These are phyloP conservation scores for Crypturellus tataupa DNA, from an alignment of 2,797 vertebrate genomes.

Conservation along the genomic window DNA sequence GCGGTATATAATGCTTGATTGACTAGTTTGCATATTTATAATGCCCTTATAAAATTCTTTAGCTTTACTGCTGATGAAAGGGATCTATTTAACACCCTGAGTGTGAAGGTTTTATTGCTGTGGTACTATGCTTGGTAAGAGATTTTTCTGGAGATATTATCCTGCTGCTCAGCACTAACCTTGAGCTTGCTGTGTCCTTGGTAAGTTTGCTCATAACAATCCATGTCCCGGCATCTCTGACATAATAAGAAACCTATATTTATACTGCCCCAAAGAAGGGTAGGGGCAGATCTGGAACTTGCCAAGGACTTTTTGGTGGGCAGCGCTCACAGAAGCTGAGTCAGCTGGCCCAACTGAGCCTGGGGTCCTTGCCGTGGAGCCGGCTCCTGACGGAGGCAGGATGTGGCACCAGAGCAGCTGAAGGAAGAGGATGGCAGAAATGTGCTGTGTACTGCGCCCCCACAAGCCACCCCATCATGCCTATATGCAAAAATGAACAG, in stretches of 20 bases:
- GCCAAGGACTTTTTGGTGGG: neutral
- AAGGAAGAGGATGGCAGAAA: neutral
- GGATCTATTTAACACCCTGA: neutral
- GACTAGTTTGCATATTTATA: neutral
- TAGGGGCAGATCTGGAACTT: neutral
- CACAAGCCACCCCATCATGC: too few species aligned
- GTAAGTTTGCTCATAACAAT: neutral
- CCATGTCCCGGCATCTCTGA: neutral
- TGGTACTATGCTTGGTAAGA: neutral
- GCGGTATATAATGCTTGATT: neutral
- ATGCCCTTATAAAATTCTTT: fast-evolving
- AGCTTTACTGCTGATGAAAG: neutral
- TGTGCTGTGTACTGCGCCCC: neutral
- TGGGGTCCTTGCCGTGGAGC: neutral
- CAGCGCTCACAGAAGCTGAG: neutral
- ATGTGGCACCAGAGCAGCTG: neutral
- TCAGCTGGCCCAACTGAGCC: neutral
- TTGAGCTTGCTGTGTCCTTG: neutral
- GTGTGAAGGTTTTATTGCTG: neutral
- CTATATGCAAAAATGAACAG: neutral
- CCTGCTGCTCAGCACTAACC: neutral
- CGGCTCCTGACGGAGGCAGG: too few species aligned
- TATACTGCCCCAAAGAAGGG: neutral
- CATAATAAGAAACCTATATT: neutral
- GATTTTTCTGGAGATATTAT: neutral